Percentiles rank a stretch among this genome's conserved stretches.
Evolutionary conservation across 2,797 vertebrate genomes (phyloP).

Genomic region (Champsocephalus esox): DNA sequence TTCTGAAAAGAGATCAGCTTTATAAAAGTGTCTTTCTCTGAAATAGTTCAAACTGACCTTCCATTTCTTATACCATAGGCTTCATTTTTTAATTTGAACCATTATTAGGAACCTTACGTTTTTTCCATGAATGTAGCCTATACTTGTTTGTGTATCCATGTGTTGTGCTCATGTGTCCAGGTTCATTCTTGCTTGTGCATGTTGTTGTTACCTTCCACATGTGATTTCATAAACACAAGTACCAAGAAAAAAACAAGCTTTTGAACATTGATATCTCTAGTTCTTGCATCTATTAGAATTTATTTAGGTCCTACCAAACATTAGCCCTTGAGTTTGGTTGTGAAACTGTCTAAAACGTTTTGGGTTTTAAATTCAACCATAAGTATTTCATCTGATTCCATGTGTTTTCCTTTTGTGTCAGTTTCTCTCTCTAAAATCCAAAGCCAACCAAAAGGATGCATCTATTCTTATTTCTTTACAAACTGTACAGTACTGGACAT

Average conservation of each 20-base stretch:
- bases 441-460: neutral
- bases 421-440: neutral
- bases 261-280: neutral
- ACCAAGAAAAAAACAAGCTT: neutral
- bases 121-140: neutral
- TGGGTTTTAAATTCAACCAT: neutral
- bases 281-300: neutral
- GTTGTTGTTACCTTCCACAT: slow-evolving; percentile 1
- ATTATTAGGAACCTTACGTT: neutral
- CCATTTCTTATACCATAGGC: neutral
- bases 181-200: neutral
- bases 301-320: neutral
- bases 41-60: neutral
- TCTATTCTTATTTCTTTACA: neutral
- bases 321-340: neutral
- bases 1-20: neutral
- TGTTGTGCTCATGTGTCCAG: neutral
- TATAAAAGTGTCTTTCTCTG: neutral
- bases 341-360: neutral
- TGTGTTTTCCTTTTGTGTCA: neutral
- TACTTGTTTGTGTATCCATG: neutral
- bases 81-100: neutral
- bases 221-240: neutral
- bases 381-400: neutral
- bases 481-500: neutral